Percentiles rank a stretch among this genome's conserved stretches.
phyloP scores from a whole-genome alignment of 2,113 vertebrate species.

The Eubucco bourcierii region DNA sequence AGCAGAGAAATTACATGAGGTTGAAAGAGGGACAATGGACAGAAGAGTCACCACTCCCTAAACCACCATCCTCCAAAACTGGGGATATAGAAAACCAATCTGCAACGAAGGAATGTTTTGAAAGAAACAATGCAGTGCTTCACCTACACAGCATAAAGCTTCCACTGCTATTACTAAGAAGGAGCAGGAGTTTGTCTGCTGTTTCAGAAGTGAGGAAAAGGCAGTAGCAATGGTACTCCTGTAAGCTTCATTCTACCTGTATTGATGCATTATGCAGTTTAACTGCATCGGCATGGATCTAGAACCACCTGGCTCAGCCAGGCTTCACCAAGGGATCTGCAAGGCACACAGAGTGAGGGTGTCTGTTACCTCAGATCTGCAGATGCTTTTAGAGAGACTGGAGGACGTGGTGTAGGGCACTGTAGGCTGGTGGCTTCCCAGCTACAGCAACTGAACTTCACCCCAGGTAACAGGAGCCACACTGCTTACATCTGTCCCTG shows the following conservation, averaged over 20 bases:
- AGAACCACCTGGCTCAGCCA: background rate
- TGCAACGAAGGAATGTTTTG: background rate
- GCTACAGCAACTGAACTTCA: background rate
- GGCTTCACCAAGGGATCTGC: background rate
- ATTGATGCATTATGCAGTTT: background rate
- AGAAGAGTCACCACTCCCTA: background rate
- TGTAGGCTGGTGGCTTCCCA: background rate
- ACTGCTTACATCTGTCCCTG: background rate
- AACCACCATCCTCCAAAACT: background rate
- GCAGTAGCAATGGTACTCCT: background rate
- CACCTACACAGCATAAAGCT: background rate
- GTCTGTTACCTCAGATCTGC: background rate
- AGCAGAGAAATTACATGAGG: background rate
- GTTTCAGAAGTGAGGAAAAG: background rate
- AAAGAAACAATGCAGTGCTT: background rate
- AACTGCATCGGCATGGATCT: accelerated
- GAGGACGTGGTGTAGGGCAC: background rate
- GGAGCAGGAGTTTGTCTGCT: background rate
- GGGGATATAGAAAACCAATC: background rate
- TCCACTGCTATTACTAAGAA: background rate
- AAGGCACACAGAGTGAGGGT: background rate
- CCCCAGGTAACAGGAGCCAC: background rate
- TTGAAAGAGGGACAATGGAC: background rate
- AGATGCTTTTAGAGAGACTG: background rate
- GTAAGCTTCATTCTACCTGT: background rate